Evolutionary conservation across 1,140 invertebrate species (phyloP), one percentile per base, ranked within the genome.

Genomic region (Hylaeus anthracinus): DNA sequence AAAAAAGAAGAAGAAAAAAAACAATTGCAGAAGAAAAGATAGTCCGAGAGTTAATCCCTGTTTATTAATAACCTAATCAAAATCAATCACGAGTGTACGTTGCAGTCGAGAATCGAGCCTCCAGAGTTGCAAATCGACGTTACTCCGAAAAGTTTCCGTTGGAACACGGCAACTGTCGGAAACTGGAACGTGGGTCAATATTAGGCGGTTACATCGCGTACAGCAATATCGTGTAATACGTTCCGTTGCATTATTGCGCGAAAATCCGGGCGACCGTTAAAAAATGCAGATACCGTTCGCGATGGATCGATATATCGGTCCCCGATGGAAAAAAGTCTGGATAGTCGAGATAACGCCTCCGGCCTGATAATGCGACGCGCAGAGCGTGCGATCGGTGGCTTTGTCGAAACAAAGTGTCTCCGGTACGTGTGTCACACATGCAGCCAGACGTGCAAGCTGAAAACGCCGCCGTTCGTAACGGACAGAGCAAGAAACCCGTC

Each of bases 381-480:
- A 37, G 65, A 67, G n/a, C 65, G 60, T 58, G 26, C 43, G 43
- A 55, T 41, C 43, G 39, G n/a, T 66, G 45, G 53, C 45, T 76
- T 81, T 66, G 55, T 81, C 43, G 45, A 10, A 51, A 56, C 72
- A n/a, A 67, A 73, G 72, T 66, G 72, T 67, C 56, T 60, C 39
- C 43, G 70, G 60, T 79, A 64, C 48, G 45, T 43, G 58, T 55
- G 43, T 63, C 73, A 82, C 79, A 73, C 82, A 55, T 79, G 74
- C 74, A 83, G 76, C 76, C 82, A 83, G 70, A 79, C 81, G 81
- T 86, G 84, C 81, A 73, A 82, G 80, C 37, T 61, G 82, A 87
- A 85, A 88, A 79, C 81, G 73, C 60, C 81, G 73, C 60, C 64
- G 81, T 79, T 77, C 51, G 65, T 60, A 39, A 63, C 58, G 65